Percentiles rank a stretch among this genome's conserved stretches.
Conservation (phyloP, 2,797 vertebrate species). For the Alauda arvensis region DNA sequence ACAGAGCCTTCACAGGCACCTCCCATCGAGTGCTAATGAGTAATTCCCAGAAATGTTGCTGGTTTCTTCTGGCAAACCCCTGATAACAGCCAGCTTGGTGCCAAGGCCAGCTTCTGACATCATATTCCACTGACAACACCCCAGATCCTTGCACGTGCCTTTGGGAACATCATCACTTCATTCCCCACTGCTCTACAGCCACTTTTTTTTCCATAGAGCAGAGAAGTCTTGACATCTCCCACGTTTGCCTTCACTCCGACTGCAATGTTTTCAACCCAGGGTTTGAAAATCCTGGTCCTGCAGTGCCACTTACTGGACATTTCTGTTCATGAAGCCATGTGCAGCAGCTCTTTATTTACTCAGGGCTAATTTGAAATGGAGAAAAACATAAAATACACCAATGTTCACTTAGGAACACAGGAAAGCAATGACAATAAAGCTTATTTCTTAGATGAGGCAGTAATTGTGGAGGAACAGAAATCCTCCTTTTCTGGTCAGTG, state of each 20-base stretch:
- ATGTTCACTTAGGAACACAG: not conserved
- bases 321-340: not conserved
- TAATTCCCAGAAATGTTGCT: not conserved
- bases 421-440: not conserved
- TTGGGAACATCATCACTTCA: not conserved
- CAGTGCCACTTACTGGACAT: conserved; percentile 59
- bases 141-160: not conserved
- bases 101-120: not conserved
- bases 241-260: not conserved
- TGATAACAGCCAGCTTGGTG: not conserved
- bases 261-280: not conserved
- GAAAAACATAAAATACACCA: not conserved
- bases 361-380: not conserved
- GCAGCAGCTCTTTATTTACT: not conserved
- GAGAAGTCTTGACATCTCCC: not conserved
- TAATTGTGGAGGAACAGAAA: not conserved
- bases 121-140: not conserved
- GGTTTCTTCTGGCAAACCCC: not conserved
- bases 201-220: not conserved
- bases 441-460: not conserved
- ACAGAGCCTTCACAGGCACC: not conserved
- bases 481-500: not conserved
- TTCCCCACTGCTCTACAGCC: not conserved
- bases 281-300: conserved; percentile 18
- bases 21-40: not conserved